Evolutionary conservation across 2,797 vertebrate genomes (phyloP).

Genomic region (Leucoraja ocellata): DNA sequence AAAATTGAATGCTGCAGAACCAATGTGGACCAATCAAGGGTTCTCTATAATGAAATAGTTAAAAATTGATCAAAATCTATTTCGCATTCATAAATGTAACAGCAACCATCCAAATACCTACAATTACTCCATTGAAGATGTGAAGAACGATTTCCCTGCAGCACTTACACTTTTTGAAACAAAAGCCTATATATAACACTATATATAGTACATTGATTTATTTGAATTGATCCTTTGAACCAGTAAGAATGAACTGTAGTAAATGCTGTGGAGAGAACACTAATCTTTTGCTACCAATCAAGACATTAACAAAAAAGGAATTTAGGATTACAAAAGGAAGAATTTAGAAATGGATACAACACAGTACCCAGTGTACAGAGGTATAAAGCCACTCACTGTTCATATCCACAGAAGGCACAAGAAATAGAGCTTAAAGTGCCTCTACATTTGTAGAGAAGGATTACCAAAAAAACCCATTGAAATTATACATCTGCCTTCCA

Average conservation of each 20-base stretch:
- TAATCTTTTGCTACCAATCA: slow-evolving; percentile 25
- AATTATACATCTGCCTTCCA: not conserved
- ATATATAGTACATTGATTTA: not conserved
- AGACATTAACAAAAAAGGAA: slow-evolving; percentile 23
- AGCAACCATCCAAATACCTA: not conserved
- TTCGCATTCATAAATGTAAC: not conserved
- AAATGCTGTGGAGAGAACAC: not conserved
- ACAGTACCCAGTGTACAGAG: not conserved
- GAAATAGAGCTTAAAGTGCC: not conserved
- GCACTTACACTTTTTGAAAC: not conserved
- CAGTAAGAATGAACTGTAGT: not conserved
- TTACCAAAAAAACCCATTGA: not conserved
- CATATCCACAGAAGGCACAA: not conserved
- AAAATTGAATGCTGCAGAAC: no score
- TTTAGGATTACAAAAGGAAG: not conserved
- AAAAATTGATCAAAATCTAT: no score
- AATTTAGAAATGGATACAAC: not conserved
- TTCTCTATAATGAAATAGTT: not conserved
- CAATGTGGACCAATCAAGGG: not conserved
- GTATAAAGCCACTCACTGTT: slow-evolving; percentile 23
- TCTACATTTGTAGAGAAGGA: not conserved
- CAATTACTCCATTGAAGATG: not conserved
- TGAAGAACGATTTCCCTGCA: not conserved
- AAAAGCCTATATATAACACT: not conserved
- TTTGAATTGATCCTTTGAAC: not conserved